Conservation (phyloP, 2,797 vertebrate species). For the Typhlichthys subterraneus region DNA sequence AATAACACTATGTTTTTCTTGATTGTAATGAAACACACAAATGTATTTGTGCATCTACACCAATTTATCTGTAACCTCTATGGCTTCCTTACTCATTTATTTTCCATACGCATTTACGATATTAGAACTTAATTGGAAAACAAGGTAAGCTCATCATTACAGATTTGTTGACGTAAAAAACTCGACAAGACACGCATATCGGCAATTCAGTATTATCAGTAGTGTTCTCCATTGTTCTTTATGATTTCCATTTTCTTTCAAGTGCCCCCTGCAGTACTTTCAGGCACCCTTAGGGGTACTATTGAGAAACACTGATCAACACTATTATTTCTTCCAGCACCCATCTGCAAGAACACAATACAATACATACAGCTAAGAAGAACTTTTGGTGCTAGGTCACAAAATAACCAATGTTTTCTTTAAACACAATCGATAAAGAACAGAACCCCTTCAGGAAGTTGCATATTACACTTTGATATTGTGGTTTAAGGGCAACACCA, state of each 20-base stretch:
- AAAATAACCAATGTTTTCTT: constrained; percentile 31
- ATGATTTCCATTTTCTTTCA: too few relatives aligned
- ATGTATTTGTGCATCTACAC: constrained; percentile 36
- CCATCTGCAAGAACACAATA: constrained; percentile 1
- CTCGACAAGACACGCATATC: too few relatives aligned
- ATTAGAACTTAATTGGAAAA: too few relatives aligned
- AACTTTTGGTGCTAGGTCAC: constrained; percentile 34
- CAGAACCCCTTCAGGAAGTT: background rate
- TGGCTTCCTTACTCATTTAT: too few relatives aligned
- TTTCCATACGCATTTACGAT: too few relatives aligned
- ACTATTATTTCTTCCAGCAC: constrained; percentile 2
- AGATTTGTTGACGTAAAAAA: too few relatives aligned
- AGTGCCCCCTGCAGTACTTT: too few relatives aligned
- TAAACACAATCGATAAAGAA: constrained; percentile 1
- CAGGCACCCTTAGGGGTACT: too few relatives aligned
- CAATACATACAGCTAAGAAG: constrained; percentile 4
- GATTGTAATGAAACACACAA: constrained; percentile 31
- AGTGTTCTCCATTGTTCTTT: too few relatives aligned
- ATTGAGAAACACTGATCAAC: constrained; percentile 9
- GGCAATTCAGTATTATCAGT: too few relatives aligned
- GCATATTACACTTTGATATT: background rate
- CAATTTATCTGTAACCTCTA: too few relatives aligned
- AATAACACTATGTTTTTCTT: background rate
- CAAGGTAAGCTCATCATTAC: too few relatives aligned
- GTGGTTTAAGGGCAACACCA: background rate